Percentiles rank a stretch among this genome's conserved stretches.
phyloP scores from a whole-genome alignment of 2,113 vertebrate genomes.

The Tamias sibiricus region DNA sequence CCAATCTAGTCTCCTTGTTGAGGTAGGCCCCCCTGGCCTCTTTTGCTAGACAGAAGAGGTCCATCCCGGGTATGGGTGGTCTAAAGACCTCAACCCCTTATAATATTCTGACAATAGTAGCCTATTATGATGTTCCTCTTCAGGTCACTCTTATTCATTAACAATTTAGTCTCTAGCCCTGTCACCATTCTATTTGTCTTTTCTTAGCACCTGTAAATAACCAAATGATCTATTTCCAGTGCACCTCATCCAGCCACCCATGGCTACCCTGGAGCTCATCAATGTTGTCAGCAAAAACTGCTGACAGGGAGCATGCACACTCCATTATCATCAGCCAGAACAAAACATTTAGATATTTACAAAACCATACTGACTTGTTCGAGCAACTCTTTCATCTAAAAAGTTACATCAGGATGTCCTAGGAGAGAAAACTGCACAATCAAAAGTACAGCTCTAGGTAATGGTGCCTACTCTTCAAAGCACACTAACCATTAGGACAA shows the following conservation, averaged over 20 bases:
- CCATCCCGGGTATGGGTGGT: too few relatives aligned
- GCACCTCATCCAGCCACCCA: background rate
- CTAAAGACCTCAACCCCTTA: too few relatives aligned
- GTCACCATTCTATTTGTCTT: background rate
- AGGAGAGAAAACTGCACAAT: fast-evolving
- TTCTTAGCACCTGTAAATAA: background rate
- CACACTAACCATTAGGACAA: background rate
- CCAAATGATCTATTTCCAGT: too few relatives aligned
- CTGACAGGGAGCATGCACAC: too few relatives aligned
- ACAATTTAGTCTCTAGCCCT: too few relatives aligned
- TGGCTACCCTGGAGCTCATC: background rate
- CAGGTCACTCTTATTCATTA: background rate
- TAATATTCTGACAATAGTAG: too few relatives aligned
- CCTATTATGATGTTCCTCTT: fast-evolving
- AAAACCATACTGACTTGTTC: background rate
- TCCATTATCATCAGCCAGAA: background rate
- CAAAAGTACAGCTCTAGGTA: background rate
- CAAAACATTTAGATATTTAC: fast-evolving
- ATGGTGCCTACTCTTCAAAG: fast-evolving
- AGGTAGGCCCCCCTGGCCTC: too few relatives aligned
- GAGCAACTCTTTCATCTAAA: background rate
- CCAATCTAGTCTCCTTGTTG: too few relatives aligned
- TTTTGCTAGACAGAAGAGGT: too few relatives aligned
- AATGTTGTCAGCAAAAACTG: background rate
- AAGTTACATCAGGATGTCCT: background rate